Base-by-base conservation (phyloP, 2,888 invertebrate species). In the Cryptophagus acutangulus region DNA sequence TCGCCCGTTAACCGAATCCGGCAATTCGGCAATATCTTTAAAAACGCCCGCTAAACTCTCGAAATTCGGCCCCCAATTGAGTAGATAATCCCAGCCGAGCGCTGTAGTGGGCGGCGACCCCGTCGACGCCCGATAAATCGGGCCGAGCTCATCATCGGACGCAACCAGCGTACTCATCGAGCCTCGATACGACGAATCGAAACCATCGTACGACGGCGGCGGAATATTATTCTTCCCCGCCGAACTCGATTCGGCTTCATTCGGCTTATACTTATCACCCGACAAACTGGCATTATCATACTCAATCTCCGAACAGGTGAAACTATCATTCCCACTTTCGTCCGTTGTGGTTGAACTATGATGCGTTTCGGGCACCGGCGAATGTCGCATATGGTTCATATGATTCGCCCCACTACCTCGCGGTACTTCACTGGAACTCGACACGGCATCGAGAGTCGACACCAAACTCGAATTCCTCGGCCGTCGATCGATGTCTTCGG, bases 261-360 rank as follows among this genome's bases (percentile, higher is more conserved):
- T 65, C 12, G 63, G 57, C 54, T 69, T 70, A 45, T 80, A 74
- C 62, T 88, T 87, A 61, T 87, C 87, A 10, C 87, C 87, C 38
- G 80, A 83, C 47, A 88, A 73, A 58, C 87, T 87, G 59, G 88
- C 87, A 63, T 92, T 91, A 61, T 94, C 94, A 66, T 93, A 94
- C 69, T 96, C 96, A 63, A 94, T 94, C 73, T 95, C 95, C 0
- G 95, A 95, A 72, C 95, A 96, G 8, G 95, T 96, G 72, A 96
- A 96, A 56, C 94, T 94, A 65, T 96, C 95, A 70, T 95, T 93
- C 3, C 86, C 87, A 69, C 94, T 94, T 66, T 94, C 94, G 57
- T 93, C 89, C 6, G 93, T 88, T 5, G 87, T 87, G 0, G 85
- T 85, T 6, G 87, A 87, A 58, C 87, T 82, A 58, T 85, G 78